Conservation (phyloP, 2,888 invertebrate genomes). For the Eulithis prunata region DNA sequence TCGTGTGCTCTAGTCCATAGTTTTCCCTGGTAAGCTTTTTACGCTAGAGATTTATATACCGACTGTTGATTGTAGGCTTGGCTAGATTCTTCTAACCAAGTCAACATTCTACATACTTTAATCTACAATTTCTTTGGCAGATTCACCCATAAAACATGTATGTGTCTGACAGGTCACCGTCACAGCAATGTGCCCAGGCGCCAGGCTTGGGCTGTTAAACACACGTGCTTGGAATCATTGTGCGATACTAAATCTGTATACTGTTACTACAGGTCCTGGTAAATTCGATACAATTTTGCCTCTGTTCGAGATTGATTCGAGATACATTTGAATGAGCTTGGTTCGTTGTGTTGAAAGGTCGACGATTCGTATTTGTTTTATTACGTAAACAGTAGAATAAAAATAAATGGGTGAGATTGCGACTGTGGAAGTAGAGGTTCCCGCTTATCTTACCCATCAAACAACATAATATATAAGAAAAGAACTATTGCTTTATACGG, state of each 20-base stretch:
- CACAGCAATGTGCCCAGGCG: conserved; percentile 31
- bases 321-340: conserved; percentile 29
- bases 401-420: too few species aligned
- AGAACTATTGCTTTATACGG: too few species aligned
- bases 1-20: too few species aligned
- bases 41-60: too few species aligned
- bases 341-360: background rate
- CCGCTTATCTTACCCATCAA: too few species aligned
- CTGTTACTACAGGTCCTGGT: conserved; percentile 19
- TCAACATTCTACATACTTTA: too few species aligned
- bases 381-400: background rate
- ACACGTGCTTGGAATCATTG: conserved; percentile 44
- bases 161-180: conserved; percentile 29
- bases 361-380: conserved; percentile 6
- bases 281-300: conserved; percentile 15
- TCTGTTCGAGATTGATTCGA: conserved; percentile 27
- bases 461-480: too few species aligned
- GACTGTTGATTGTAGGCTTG: too few species aligned
- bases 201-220: conserved; percentile 37
- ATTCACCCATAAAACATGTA: conserved; percentile 15
- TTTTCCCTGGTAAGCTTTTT: too few species aligned
- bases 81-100: too few species aligned
- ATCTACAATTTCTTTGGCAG: background rate
- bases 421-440: too few species aligned
- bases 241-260: conserved; percentile 28